A percentile compares a stretch with the other conserved stretches of the same genome.
Evolutionary conservation across 2,797 vertebrate species (phyloP).

Genomic region (Holocentrus rufus): DNA sequence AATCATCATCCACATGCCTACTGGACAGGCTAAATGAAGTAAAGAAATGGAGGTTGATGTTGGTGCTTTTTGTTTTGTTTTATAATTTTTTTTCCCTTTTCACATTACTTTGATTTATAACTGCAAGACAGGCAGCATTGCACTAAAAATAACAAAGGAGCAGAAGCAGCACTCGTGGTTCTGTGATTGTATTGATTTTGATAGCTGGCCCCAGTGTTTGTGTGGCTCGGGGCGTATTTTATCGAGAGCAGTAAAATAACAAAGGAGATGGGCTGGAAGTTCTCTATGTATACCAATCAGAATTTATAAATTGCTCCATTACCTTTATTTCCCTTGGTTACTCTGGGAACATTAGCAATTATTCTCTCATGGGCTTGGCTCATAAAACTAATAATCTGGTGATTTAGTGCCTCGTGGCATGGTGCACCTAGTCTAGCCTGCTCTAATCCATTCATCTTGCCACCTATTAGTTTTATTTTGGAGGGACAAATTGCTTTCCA

Average conservation of each 20-base stretch:
- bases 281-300: constrained; percentile 87
- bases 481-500: constrained; percentile 85
- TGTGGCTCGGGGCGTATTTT: constrained; percentile 80
- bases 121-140: constrained; percentile 67
- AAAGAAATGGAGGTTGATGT: constrained; percentile 70
- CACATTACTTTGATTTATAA: constrained; percentile 83
- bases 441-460: constrained; percentile 86
- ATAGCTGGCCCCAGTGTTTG: constrained; percentile 77
- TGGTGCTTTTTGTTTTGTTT: constrained; percentile 38
- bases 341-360: constrained; percentile 88
- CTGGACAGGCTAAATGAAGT: constrained; percentile 68
- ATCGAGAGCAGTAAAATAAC: constrained; percentile 84
- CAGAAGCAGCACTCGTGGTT: constrained; percentile 71
- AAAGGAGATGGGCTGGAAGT: constrained; percentile 85
- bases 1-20: constrained; percentile 47
- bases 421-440: constrained; percentile 77
- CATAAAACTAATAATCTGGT: constrained; percentile 89
- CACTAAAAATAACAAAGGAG: constrained; percentile 82
- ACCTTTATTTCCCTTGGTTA: constrained; percentile 88
- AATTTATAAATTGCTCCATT: constrained; percentile 91
- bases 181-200: constrained; percentile 84
- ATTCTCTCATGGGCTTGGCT: constrained; percentile 85
- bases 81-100: constrained; percentile 57
- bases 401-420: constrained; percentile 86
- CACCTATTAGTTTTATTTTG: constrained; percentile 88